These are phyloP conservation scores for Orcinus orca DNA, from an alignment of 2,113 vertebrate genomes.

Conservation along the genomic window DNA sequence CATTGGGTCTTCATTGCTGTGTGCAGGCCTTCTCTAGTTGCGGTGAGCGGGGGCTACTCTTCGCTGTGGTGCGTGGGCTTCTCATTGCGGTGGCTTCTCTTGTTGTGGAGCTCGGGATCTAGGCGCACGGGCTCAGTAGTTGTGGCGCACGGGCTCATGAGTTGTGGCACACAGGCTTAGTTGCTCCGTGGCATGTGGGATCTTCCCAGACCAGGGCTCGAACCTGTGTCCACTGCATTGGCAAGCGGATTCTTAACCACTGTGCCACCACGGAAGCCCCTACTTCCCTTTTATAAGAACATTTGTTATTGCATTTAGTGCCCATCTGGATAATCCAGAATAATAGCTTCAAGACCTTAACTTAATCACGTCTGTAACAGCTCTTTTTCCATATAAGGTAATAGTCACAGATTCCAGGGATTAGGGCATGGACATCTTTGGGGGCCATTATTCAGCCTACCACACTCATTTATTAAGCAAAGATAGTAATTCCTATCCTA, in stretches of 20 bases:
- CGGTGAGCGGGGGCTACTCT: no score
- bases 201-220: not conserved
- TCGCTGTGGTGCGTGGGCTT: fast-evolving
- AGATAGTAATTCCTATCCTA: not conserved
- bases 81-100: no score
- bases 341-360: not conserved
- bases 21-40: fast-evolving
- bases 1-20: no score
- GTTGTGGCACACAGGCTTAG: no score
- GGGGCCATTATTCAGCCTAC: not conserved
- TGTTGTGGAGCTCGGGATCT: no score
- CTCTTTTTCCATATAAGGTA: not conserved
- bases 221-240: no score
- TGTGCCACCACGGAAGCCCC: not conserved
- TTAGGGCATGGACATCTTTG: not conserved
- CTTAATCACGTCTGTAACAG: not conserved
- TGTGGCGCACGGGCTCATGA: no score
- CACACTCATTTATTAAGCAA: not conserved
- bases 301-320: not conserved
- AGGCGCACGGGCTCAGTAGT: no score
- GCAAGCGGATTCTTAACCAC: no score
- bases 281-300: not conserved
- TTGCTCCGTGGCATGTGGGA: fast-evolving
- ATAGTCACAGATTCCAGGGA: not conserved
- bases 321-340: not conserved